Percentiles rank a stretch among this genome's conserved stretches.
These are phyloP conservation scores for Thunnus albacares DNA, from an alignment of 2,797 vertebrate genomes.

Conservation along the genomic window DNA sequence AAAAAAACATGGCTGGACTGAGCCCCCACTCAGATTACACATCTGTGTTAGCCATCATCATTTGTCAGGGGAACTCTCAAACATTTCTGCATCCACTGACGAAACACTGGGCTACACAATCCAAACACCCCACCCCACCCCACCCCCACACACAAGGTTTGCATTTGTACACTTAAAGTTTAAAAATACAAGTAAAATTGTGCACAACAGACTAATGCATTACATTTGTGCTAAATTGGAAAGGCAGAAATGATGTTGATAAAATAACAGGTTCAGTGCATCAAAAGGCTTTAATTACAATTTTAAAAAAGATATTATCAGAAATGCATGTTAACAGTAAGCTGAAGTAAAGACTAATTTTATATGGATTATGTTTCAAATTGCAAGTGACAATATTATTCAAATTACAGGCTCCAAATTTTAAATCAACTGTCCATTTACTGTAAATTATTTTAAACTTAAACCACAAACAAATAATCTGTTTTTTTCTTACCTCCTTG, in stretches of 20 bases:
- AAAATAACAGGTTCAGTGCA: neutral
- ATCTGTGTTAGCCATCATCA: conserved; percentile 86
- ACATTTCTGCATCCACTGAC: conserved; percentile 75
- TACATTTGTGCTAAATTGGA: neutral
- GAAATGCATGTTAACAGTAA: neutral
- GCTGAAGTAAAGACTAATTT: neutral
- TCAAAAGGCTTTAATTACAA: neutral
- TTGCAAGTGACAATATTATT: neutral
- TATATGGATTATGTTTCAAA: neutral
- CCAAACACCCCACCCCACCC: conserved; percentile 43
- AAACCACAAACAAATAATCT: conserved; percentile 2
- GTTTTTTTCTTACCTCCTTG: conserved; percentile 67
- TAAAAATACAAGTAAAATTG: neutral
- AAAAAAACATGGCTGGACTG: conserved; percentile 48
- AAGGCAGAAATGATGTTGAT: neutral
- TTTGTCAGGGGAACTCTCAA: conserved; percentile 79
- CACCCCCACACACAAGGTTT: conserved; percentile 28
- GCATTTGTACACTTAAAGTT: conserved; percentile 5
- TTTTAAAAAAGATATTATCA: neutral
- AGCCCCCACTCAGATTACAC: conserved; percentile 81
- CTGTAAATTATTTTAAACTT: neutral
- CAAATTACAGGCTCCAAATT: neutral
- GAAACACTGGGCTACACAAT: conserved; percentile 48
- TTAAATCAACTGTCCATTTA: neutral
- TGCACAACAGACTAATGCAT: neutral